Evolutionary conservation across 2,113 vertebrate genomes (phyloP).

Genomic region (Bubo blakistoni): DNA sequence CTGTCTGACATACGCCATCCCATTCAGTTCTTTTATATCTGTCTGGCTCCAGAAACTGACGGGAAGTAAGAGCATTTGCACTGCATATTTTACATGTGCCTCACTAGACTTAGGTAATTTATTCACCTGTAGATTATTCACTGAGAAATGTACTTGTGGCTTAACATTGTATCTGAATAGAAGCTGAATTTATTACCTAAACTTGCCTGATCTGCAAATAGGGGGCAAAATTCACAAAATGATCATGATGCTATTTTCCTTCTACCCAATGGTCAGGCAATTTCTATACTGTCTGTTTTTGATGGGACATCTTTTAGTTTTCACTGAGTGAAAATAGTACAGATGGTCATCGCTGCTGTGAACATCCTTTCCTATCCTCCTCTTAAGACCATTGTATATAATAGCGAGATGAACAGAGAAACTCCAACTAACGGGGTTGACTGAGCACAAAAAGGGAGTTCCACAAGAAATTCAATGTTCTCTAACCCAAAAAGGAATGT

Average conservation of each 20-base stretch:
- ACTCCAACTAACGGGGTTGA: background rate
- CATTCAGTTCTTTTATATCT: background rate
- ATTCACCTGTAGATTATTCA: conserved; percentile 28
- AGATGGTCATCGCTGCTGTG: background rate
- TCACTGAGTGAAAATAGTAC: background rate
- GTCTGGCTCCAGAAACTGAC: background rate
- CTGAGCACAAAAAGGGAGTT: background rate
- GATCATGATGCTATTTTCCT: background rate
- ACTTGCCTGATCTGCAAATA: background rate
- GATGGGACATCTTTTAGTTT: background rate
- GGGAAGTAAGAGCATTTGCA: background rate
- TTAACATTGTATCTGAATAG: background rate
- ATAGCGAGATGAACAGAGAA: background rate
- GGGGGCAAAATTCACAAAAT: background rate
- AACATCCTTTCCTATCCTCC: background rate
- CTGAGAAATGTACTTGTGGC: background rate
- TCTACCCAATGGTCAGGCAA: background rate
- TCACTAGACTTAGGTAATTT: background rate
- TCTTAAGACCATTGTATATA: background rate
- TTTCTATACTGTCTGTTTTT: background rate
- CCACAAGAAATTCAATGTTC: background rate
- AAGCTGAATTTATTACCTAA: background rate
- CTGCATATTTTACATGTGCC: background rate
- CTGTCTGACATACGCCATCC: background rate
- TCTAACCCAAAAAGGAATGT: background rate